phyloP scores from a whole-genome alignment of 1,140 invertebrate genomes.

The Agrypnia vestita region DNA sequence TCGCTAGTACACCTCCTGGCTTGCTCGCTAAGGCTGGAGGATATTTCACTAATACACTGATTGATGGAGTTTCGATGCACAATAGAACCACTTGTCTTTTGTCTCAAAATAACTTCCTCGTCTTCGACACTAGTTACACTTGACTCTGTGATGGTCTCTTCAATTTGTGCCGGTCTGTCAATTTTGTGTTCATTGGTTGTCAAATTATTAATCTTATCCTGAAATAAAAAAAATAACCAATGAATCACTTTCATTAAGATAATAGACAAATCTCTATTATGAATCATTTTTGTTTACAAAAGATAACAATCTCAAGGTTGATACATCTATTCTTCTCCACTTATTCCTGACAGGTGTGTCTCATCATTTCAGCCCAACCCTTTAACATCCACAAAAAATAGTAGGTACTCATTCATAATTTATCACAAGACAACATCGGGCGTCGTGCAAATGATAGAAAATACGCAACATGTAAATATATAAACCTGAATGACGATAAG shows the following conservation, averaged over 20 bases:
- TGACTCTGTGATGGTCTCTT: slow-evolving; percentile 1
- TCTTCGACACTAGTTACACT: slow-evolving; percentile 61
- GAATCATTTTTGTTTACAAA: slow-evolving; percentile 27
- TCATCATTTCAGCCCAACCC: slow-evolving; percentile 38
- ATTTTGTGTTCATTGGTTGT: slow-evolving; percentile 2
- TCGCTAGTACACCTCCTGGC: slow-evolving; percentile 69
- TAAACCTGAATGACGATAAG: slow-evolving; percentile 20
- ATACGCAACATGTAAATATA: neutral
- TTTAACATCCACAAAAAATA: neutral
- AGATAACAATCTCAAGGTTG: slow-evolving; percentile 24
- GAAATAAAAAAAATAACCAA: slow-evolving; percentile 13
- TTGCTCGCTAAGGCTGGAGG: slow-evolving; percentile 70
- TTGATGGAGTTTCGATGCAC: slow-evolving; percentile 73
- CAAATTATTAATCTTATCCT: slow-evolving; percentile 40
- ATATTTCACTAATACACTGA: slow-evolving; percentile 80
- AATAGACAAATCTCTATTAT: neutral
- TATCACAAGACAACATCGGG: neutral
- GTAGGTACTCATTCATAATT: too few species aligned
- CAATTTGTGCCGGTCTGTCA: slow-evolving; percentile 5
- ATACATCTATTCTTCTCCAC: neutral
- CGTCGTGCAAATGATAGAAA: neutral
- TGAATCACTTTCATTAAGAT: neutral
- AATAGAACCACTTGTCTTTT: slow-evolving; percentile 62
- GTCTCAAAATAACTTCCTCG: slow-evolving; percentile 68
- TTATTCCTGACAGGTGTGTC: slow-evolving; percentile 46